Conservation (phyloP, 2,888 invertebrate genomes). For the Sinhomidia bicolor region DNA sequence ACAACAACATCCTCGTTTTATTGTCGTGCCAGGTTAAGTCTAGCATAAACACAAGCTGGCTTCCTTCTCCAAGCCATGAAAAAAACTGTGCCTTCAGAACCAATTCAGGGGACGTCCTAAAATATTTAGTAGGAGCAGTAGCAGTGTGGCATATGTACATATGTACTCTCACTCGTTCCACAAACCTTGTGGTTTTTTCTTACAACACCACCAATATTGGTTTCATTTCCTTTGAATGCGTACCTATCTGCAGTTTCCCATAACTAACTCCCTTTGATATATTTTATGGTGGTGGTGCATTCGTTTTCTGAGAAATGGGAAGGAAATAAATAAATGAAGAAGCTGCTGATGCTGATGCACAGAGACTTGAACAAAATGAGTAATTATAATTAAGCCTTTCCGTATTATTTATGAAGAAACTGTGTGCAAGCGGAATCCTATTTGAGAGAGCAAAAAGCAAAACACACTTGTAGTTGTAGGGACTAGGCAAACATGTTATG, state of each 20-base stretch:
- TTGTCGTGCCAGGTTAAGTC: not conserved
- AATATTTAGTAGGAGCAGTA: not conserved
- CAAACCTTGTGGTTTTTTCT: not conserved
- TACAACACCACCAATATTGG: not conserved
- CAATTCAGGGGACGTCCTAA: not conserved
- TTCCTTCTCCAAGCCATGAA: not conserved
- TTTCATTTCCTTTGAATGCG: not conserved
- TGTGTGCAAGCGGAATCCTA: not conserved
- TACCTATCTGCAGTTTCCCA: not conserved
- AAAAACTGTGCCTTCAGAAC: too few species aligned
- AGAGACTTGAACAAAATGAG: not conserved
- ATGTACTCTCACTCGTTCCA: too few species aligned
- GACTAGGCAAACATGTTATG: not conserved
- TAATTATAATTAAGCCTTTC: slow-evolving; percentile 27
- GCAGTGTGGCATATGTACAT: not conserved
- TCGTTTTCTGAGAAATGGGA: not conserved
- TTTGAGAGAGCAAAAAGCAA: not conserved
- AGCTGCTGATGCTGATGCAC: too few species aligned
- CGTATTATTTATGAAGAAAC: not conserved
- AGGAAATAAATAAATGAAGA: not conserved
- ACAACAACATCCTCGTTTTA: too few species aligned
- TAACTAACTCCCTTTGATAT: too few species aligned
- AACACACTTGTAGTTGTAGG: too few species aligned
- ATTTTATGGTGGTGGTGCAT: too few species aligned
- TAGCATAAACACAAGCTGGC: not conserved